A percentile compares a stretch with the other conserved stretches of the same genome.
Conservation (phyloP, 2,113 vertebrate species). For the Callocephalon fimbriatum region DNA sequence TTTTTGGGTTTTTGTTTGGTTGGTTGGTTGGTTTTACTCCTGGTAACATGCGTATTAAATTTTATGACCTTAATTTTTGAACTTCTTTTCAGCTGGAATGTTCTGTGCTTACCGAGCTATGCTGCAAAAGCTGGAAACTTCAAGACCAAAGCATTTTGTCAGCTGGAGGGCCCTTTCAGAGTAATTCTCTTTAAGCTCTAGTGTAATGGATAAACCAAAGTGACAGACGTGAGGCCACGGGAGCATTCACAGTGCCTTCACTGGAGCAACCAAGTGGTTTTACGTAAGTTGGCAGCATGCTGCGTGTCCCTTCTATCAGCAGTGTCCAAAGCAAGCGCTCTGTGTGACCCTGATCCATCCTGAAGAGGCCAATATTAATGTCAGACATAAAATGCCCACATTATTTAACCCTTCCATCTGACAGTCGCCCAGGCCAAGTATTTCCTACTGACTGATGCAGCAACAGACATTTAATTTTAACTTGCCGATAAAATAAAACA, state of each 20-base stretch:
- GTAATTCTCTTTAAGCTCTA: not conserved
- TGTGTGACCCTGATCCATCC: not conserved
- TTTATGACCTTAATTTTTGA: not conserved
- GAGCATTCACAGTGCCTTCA: not conserved
- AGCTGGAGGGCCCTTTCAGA: conserved; percentile 15
- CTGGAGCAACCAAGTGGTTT: not conserved
- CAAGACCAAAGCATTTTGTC: not conserved
- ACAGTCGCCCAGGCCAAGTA: not conserved
- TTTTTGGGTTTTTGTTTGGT: too few relatives aligned
- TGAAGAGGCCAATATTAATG: accelerated
- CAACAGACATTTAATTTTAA: not conserved
- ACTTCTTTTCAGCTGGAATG: not conserved
- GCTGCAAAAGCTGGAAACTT: not conserved
- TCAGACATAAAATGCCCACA: not conserved
- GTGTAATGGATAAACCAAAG: not conserved
- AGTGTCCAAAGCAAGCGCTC: not conserved
- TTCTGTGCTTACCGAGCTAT: not conserved
- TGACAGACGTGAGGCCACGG: not conserved
- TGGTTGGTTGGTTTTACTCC: not conserved
- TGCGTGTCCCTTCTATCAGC: not conserved
- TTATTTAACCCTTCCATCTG: not conserved
- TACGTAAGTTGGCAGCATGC: not conserved
- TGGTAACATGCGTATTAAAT: accelerated
- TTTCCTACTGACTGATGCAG: not conserved
- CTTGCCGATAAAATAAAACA: not conserved